These are phyloP conservation scores for Ochlodes sylvanus DNA, from an alignment of 2,888 invertebrate species.

Conservation along the genomic window DNA sequence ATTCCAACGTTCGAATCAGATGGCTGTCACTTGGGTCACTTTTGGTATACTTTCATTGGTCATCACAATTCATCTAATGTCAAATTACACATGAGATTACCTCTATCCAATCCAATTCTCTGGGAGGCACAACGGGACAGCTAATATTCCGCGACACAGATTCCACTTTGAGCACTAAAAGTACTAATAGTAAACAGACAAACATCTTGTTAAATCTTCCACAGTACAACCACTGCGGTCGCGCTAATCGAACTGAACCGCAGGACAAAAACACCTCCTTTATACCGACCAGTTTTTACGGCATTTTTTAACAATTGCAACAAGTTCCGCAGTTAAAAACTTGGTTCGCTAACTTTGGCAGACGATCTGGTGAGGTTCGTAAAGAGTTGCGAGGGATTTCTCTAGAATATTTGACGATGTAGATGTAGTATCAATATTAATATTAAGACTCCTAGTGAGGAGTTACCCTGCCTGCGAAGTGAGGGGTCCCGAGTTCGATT, in stretches of 20 bases:
- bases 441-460: no score
- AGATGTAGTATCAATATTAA: no score
- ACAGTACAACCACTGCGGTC: slow-evolving; percentile 46
- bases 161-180: slow-evolving; percentile 55
- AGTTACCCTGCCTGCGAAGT: no score
- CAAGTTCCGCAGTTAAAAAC: slow-evolving; percentile 46
- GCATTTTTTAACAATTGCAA: slow-evolving; percentile 52
- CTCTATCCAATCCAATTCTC: slow-evolving; percentile 74
- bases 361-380: slow-evolving; percentile 2
- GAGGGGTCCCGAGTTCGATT: no score
- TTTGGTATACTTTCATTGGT: no score
- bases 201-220: slow-evolving; percentile 60
- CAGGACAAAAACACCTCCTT: slow-evolving; percentile 57
- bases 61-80: no score
- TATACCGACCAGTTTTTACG: slow-evolving; percentile 59
- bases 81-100: slow-evolving; percentile 53
- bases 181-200: slow-evolving; percentile 53
- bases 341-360: slow-evolving; percentile 16
- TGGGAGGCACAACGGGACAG: slow-evolving; percentile 65
- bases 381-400: background rate
- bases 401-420: no score
- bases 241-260: slow-evolving; percentile 59
- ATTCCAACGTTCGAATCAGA: no score
- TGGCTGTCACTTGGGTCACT: no score
- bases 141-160: slow-evolving; percentile 62